A percentile compares a stretch with the other conserved stretches of the same genome.
phyloP scores from a whole-genome alignment of 2,797 vertebrate species.

The Chiloscyllium punctatum region DNA sequence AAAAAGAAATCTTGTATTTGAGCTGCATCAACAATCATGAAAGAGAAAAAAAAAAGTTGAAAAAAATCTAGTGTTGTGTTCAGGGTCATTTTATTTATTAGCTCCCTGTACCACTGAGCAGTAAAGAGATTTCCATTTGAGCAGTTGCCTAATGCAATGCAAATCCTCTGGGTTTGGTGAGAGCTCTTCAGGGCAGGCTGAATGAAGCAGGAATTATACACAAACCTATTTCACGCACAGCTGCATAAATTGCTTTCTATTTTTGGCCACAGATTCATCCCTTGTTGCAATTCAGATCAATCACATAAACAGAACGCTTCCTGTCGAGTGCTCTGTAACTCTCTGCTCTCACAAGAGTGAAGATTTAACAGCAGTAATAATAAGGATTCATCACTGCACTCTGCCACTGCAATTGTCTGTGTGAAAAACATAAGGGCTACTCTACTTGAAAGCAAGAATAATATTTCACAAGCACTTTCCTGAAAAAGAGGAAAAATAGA shows the following conservation, averaged over 20 bases:
- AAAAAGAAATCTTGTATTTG: slow-evolving; percentile 41
- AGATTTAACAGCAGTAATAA: slow-evolving; percentile 24
- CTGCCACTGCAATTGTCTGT: neutral
- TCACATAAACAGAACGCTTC: slow-evolving; percentile 48
- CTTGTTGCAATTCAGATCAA: slow-evolving; percentile 60
- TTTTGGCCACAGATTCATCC: slow-evolving; percentile 67
- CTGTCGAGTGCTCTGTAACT: neutral
- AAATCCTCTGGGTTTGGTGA: slow-evolving; percentile 46
- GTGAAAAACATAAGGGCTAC: neutral
- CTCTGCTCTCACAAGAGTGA: slow-evolving; percentile 19
- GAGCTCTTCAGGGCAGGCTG: slow-evolving; percentile 51
- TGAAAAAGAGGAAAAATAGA: neutral
- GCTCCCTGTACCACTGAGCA: slow-evolving; percentile 45
- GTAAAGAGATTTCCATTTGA: slow-evolving; percentile 51
- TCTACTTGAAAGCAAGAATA: neutral
- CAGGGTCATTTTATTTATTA: slow-evolving; percentile 43
- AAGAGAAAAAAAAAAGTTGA: neutral
- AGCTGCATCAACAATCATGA: slow-evolving; percentile 43
- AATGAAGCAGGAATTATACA: slow-evolving; percentile 60
- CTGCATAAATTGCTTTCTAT: slow-evolving; percentile 70
- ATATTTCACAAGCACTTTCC: neutral
- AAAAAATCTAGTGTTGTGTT: neutral
- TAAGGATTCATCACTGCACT: neutral
- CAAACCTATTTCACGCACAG: slow-evolving; percentile 65
- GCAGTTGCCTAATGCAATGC: slow-evolving; percentile 47